Percentiles rank a stretch among this genome's conserved stretches.
These are phyloP conservation scores for Spea hammondii DNA, from an alignment of 2,797 vertebrate species.

Conservation along the genomic window DNA sequence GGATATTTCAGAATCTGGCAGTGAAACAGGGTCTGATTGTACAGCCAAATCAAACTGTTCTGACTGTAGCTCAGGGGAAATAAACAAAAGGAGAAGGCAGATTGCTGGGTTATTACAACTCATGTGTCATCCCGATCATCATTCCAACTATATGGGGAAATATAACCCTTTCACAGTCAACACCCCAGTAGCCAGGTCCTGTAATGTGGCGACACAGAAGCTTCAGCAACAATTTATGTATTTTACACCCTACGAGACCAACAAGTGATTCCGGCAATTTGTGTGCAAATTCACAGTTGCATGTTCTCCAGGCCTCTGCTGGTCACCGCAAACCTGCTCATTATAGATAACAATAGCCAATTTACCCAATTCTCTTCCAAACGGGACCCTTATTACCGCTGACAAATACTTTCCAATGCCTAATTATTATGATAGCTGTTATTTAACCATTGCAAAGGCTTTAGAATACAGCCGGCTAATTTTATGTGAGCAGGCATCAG, in stretches of 20 bases:
- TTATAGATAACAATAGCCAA: conserved; percentile 31
- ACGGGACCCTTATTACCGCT: conserved; percentile 17
- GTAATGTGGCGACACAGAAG: background rate
- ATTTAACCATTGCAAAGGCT: background rate
- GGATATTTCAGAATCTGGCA: conserved; percentile 45
- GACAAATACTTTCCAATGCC: conserved; percentile 28
- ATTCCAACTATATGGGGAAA: conserved; percentile 31
- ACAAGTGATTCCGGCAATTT: conserved; percentile 26
- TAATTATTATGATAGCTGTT: conserved; percentile 24
- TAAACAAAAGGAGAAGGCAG: conserved; percentile 49
- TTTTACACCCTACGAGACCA: conserved; percentile 6
- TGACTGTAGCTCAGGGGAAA: conserved; percentile 46
- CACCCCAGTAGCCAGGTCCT: background rate
- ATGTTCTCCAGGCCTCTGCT: conserved; percentile 19
- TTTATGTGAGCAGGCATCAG: conserved; percentile 1
- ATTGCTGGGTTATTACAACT: conserved; percentile 48
- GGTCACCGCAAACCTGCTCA: conserved; percentile 20
- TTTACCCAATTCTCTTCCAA: conserved; percentile 16
- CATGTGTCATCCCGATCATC: conserved; percentile 40
- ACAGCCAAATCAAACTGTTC: conserved; percentile 53
- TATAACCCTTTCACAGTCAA: conserved; percentile 30
- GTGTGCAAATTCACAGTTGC: conserved; percentile 8
- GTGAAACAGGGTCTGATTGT: conserved; percentile 31
- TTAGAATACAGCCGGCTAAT: background rate
- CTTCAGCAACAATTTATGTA: background rate